Conservation (phyloP, 1,140 invertebrate genomes). For the Epicauta chinensis region DNA sequence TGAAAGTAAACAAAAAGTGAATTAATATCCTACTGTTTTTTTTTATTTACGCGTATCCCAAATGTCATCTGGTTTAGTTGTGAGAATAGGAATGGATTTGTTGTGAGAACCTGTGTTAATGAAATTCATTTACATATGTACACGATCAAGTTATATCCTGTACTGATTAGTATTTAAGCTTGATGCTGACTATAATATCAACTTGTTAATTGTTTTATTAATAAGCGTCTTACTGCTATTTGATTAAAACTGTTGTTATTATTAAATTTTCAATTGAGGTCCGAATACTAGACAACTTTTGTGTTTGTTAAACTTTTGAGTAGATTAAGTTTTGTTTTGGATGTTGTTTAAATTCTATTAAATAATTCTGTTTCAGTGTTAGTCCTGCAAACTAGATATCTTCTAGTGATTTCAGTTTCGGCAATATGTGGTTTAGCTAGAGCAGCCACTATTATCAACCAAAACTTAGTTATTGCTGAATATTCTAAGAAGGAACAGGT, state of each 20-base stretch:
- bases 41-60: too few relatives aligned
- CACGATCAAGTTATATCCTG: too few relatives aligned
- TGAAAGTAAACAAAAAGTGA: too few relatives aligned
- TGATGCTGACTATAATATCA: too few relatives aligned
- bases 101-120: too few relatives aligned
- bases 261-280: not conserved
- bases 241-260: not conserved
- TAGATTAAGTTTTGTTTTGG: not conserved
- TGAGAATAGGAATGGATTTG: too few relatives aligned
- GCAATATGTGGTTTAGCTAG: slow-evolving; percentile 56
- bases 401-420: slow-evolving; percentile 44
- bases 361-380: slow-evolving; percentile 39
- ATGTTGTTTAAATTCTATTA: not conserved
- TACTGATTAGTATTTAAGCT: too few relatives aligned
- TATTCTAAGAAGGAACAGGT: slow-evolving; percentile 53
- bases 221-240: not conserved
- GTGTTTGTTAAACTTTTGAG: slow-evolving; percentile 3
- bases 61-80: too few relatives aligned
- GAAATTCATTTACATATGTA: too few relatives aligned
- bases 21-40: too few relatives aligned
- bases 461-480: slow-evolving; percentile 63
- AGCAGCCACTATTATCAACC: slow-evolving; percentile 60
- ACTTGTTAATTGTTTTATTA: not conserved
- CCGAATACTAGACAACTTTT: too few relatives aligned
- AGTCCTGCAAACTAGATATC: slow-evolving; percentile 46